phyloP scores from a whole-genome alignment of 2,797 vertebrate species.

The Lophius americanus region DNA sequence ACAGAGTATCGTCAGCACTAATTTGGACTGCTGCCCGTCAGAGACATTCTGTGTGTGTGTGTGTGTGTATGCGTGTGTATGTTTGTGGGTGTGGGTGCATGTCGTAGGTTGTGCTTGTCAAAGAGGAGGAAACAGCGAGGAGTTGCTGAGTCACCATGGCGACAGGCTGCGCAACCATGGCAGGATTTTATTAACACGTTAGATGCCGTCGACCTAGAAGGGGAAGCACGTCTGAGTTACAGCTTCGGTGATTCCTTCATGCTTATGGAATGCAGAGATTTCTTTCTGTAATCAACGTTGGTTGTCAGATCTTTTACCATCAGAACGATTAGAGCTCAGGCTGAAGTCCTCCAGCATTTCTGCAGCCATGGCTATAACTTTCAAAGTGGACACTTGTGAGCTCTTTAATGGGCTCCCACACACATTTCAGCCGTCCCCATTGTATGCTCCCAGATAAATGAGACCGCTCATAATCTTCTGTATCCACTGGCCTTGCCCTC shows the following conservation, averaged over 20 bases:
- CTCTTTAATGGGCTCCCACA: conserved; percentile 19
- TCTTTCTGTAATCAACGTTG: not conserved
- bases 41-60: conserved; percentile 23
- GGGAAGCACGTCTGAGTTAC: not conserved
- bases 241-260: not conserved
- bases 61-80: conserved; percentile 29
- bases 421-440: conserved; percentile 20
- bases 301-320: conserved; percentile 5
- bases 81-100: conserved; percentile 42
- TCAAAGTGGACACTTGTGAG: conserved; percentile 5
- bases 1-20: conserved; percentile 66
- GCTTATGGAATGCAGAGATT: too few species aligned
- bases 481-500: conserved; percentile 3
- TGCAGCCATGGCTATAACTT: not conserved
- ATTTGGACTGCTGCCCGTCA: conserved; percentile 62
- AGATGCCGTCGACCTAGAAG: conserved; percentile 5
- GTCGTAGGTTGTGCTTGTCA: conserved; percentile 50
- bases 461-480: conserved; percentile 13
- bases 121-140: conserved; percentile 40
- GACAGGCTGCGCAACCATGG: conserved; percentile 63
- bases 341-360: not conserved
- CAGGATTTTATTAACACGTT: conserved; percentile 45
- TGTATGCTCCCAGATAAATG: conserved; percentile 10
- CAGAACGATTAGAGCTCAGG: not conserved
- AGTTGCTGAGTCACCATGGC: conserved; percentile 79